Evolutionary conservation across 2,888 invertebrate genomes (phyloP).

Genomic region (Lycophotia porphyrea): DNA sequence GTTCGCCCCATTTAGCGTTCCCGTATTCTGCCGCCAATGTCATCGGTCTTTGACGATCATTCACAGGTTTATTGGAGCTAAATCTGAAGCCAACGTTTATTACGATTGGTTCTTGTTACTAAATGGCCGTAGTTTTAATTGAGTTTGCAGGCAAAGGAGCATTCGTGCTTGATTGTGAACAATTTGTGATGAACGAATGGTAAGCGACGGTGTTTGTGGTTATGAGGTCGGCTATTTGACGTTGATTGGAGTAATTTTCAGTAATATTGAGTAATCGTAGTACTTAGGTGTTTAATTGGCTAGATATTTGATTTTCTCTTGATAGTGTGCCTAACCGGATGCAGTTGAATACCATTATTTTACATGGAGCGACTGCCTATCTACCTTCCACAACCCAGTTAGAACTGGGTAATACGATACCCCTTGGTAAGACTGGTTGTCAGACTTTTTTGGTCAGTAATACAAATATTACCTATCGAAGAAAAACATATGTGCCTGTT

Average conservation of each 20-base stretch:
- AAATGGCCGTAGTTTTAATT: conserved; percentile 83
- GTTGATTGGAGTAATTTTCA: conserved; percentile 27
- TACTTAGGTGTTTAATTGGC: conserved; percentile 13
- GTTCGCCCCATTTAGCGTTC: conserved; percentile 70
- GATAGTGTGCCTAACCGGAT: no score
- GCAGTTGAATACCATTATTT: no score
- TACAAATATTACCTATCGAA: neutral
- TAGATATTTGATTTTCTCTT: neutral
- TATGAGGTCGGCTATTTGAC: conserved; percentile 52
- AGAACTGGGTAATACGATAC: no score
- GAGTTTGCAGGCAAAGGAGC: conserved; percentile 74
- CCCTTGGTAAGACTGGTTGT: no score
- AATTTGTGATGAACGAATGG: conserved; percentile 66
- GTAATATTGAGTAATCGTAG: conserved; percentile 5
- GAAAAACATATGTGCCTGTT: neutral
- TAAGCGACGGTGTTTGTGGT: conserved; percentile 60
- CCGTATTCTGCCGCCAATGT: conserved; percentile 65
- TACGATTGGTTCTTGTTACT: conserved; percentile 72
- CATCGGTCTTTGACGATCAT: conserved; percentile 69
- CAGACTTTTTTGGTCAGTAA: no score
- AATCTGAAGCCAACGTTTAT: conserved; percentile 65
- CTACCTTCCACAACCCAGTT: no score
- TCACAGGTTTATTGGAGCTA: conserved; percentile 64
- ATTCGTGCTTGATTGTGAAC: conserved; percentile 74
- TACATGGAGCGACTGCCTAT: no score